Base-by-base conservation (phyloP, 2,113 vertebrate species). In the Brienomyrus brachyistius region DNA sequence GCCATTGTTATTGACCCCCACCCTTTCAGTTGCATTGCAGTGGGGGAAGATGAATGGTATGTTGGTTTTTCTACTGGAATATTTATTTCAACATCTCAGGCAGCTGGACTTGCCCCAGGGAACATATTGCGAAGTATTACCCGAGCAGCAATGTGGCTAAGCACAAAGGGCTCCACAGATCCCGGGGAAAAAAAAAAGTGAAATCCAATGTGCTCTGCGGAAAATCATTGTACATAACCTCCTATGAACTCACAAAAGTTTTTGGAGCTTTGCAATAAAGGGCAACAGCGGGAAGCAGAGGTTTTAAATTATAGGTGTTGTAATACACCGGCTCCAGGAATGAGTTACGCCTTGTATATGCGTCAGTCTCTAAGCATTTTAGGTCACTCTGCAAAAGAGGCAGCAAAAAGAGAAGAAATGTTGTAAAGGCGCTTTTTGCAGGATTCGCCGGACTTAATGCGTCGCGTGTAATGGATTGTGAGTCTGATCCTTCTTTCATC, bases 201-300 rank as follows among this genome's bases (percentile, higher is more conserved):
- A 84, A 87, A 87, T 52, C 51, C 85, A 87, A 54, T 56, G 27
- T 8, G 10, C 48, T 87, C 50, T 87, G 85, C 56, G 85, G 51
- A 51, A 87, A 87, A 87, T 86, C 84, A 86, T 86, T 86, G 84
- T 50, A 86, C 48, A 87, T 54, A 87, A 87, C 50, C 48, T 35
- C 48, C 48, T n/a, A 52, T 54, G 85, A 87, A 87, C 85, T 87
- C 50, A 87, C 51, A 40, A 52, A 56, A 87, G 51, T 54, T 87
- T 54, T 31, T 15, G 85, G 27, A 31, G 85, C 48, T 87, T 87
- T 35, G 51, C 48, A 54, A 27, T 51, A 87, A 54, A 87, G 48
- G 21, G 51, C 31, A 54, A 35, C 85, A 43, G 85, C 31, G 7
- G 85, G 27, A 35, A 52, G 51, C 51, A 54, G 47, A n/a, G n/a